phyloP scores from a whole-genome alignment of 2,113 vertebrate species.

The Pseudorasbora parva region DNA sequence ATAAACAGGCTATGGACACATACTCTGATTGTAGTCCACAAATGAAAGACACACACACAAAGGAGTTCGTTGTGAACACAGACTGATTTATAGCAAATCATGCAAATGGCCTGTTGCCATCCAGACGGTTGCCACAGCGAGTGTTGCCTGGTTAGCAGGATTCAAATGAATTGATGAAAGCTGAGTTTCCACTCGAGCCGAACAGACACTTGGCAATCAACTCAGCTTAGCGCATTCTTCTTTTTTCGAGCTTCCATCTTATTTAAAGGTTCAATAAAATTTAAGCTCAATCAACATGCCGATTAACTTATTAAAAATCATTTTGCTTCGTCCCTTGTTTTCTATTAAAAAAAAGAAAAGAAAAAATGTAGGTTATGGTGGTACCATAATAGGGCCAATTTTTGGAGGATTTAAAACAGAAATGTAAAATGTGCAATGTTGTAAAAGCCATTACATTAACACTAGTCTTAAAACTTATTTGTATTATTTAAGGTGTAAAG shows the following conservation, averaged over 20 bases:
- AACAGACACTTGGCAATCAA: slow-evolving; percentile 10
- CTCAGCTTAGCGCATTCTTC: background rate
- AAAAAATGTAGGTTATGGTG: background rate
- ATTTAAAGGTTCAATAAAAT: background rate
- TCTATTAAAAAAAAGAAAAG: background rate
- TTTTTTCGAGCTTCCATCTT: background rate
- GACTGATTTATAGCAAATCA: slow-evolving; percentile 6
- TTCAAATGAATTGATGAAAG: slow-evolving; percentile 32
- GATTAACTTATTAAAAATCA: background rate
- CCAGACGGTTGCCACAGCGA: slow-evolving; percentile 26
- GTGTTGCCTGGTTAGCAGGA: slow-evolving; percentile 24
- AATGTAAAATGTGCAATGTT: background rate
- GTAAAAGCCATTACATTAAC: background rate
- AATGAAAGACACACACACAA: slow-evolving; percentile 6
- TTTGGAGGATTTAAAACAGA: background rate
- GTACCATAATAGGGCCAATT: background rate
- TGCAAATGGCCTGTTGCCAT: slow-evolving; percentile 37
- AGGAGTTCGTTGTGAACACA: background rate
- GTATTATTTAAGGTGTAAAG: background rate
- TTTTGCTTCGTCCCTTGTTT: background rate
- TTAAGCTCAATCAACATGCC: background rate
- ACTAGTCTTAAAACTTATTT: background rate
- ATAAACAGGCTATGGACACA: background rate
- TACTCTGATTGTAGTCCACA: background rate
- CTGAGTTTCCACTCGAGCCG: background rate